phyloP scores from a whole-genome alignment of 2,888 invertebrate genomes.

The Hybos culiciformis region DNA sequence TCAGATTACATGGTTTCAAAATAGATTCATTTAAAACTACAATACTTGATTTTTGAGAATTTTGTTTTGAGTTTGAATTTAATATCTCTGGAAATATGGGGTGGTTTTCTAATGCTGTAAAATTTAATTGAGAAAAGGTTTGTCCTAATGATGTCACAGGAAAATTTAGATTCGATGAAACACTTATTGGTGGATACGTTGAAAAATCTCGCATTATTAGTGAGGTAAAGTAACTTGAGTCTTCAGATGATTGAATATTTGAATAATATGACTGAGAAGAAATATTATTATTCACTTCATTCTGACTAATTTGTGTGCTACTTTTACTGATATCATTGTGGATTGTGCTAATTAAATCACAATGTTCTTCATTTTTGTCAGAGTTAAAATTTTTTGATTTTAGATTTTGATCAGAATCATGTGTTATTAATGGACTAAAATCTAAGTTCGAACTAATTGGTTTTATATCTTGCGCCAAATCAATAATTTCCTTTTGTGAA shows the following conservation, averaged over 20 bases:
- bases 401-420: neutral
- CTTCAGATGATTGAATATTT: too few species aligned
- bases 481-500: too few species aligned
- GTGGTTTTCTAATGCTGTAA: conserved; percentile 13
- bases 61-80: neutral
- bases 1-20: conserved; percentile 28
- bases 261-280: too few species aligned
- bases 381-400: neutral
- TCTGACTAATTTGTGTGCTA: too few species aligned
- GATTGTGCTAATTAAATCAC: neutral
- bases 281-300: too few species aligned
- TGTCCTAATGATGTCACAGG: neutral
- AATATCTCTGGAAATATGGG: neutral
- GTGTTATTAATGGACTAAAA: neutral
- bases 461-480: neutral
- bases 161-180: too few species aligned
- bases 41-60: conserved; percentile 15
- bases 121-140: conserved; percentile 20
- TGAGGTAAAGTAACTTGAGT: too few species aligned
- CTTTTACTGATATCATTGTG: too few species aligned
- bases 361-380: neutral
- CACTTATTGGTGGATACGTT: too few species aligned
- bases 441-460: neutral
- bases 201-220: too few species aligned
- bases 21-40: conserved; percentile 35